These are phyloP conservation scores for Verasper variegatus DNA, from an alignment of 2,113 vertebrate species.

Conservation along the genomic window DNA sequence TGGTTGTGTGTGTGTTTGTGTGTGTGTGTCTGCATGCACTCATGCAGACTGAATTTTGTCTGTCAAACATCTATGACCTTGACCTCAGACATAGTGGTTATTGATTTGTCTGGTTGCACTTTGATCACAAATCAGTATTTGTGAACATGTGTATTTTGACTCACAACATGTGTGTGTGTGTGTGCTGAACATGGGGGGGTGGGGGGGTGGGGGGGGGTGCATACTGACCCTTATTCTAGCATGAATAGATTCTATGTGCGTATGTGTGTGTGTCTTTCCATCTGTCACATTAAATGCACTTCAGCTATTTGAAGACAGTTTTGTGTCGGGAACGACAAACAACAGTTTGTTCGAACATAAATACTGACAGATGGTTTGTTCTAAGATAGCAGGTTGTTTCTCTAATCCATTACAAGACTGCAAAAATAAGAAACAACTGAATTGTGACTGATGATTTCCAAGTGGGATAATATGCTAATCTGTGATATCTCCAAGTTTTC, in stretches of 20 bases:
- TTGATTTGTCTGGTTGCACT: slow-evolving; percentile 48
- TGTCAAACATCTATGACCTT: slow-evolving; percentile 33
- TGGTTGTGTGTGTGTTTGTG: background rate
- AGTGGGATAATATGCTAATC: background rate
- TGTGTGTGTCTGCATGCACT: background rate
- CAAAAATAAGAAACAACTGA: background rate
- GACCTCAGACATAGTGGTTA: slow-evolving; percentile 23
- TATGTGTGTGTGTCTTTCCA: background rate
- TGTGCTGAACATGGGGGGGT: background rate
- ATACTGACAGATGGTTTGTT: background rate
- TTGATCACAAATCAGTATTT: slow-evolving; percentile 37
- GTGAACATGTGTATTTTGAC: slow-evolving; percentile 1
- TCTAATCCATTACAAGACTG: background rate
- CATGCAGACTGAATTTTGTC: slow-evolving; percentile 1
- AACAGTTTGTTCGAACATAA: slow-evolving; percentile 17
- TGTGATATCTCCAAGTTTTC: background rate
- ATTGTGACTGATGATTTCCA: background rate
- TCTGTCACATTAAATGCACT: slow-evolving; percentile 21
- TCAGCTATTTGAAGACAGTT: slow-evolving; percentile 6
- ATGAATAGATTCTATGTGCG: slow-evolving; percentile 11
- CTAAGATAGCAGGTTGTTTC: slow-evolving; percentile 15
- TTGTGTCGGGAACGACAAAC: background rate
- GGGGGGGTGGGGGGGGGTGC: background rate
- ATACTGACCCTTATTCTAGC: slow-evolving; percentile 3
- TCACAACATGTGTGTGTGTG: background rate